A percentile compares a stretch with the other conserved stretches of the same genome.
These are phyloP conservation scores for Hippocampus kuda DNA, from an alignment of 2,797 vertebrate species.

Conservation along the genomic window DNA sequence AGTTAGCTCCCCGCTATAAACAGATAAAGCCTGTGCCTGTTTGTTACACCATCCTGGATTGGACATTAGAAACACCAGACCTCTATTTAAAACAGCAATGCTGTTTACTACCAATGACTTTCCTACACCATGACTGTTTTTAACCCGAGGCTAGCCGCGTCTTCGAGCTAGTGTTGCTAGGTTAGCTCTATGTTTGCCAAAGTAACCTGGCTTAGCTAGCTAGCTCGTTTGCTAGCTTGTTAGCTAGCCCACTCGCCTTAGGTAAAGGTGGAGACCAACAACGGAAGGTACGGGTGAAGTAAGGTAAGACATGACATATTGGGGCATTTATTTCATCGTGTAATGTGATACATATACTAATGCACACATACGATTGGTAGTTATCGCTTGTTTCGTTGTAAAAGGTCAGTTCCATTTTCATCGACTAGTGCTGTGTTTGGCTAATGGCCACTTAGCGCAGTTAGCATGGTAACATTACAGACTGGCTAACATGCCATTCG, in stretches of 20 bases:
- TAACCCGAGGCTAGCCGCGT: neutral
- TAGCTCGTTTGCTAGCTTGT: conserved; percentile 49
- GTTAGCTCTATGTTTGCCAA: conserved; percentile 55
- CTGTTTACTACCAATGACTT: conserved; percentile 7
- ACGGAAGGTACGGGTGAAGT: conserved; percentile 52
- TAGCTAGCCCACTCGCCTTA: conserved; percentile 42
- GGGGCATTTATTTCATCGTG: neutral
- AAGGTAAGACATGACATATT: conserved; percentile 40
- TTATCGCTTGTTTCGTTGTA: neutral
- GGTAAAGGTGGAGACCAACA: conserved; percentile 43
- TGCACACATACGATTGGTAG: fast-evolving
- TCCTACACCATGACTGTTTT: neutral
- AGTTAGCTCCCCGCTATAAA: conserved; percentile 48
- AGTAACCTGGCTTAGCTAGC: conserved; percentile 55
- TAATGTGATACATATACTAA: fast-evolving
- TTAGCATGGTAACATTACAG: conserved; percentile 35
- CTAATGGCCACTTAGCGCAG: conserved; percentile 41
- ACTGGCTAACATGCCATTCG: conserved; percentile 18
- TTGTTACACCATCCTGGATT: conserved; percentile 14
- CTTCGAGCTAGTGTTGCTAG: conserved; percentile 30
- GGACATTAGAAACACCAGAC: conserved; percentile 9
- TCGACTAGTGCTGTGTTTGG: conserved; percentile 44
- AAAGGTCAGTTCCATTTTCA: conserved; percentile 12
- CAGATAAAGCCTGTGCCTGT: conserved; percentile 11
- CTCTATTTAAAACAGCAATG: neutral